These are phyloP conservation scores for Pterostichus niger DNA, from an alignment of 2,888 invertebrate species.

Conservation along the genomic window DNA sequence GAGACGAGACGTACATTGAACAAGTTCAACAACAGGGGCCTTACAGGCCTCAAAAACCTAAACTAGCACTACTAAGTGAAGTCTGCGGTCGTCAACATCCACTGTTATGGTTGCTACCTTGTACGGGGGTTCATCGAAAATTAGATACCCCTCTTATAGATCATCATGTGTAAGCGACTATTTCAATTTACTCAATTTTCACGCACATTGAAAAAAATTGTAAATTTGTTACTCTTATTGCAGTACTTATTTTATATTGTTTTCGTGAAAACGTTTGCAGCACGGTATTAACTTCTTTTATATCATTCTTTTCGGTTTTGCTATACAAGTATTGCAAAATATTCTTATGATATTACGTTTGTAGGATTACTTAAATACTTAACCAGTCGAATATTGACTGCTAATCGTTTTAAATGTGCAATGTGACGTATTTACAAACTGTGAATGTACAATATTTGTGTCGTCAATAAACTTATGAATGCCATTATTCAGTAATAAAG, in stretches of 20 bases:
- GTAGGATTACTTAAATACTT: constrained; percentile 18
- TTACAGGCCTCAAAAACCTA: constrained; percentile 82
- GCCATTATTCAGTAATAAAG: neutral
- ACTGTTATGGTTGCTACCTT: constrained; percentile 86
- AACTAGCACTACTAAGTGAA: constrained; percentile 84
- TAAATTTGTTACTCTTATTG: constrained; percentile 33
- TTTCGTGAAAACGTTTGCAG: constrained; percentile 18
- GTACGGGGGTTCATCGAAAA: constrained; percentile 78
- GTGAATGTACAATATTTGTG: constrained; percentile 8
- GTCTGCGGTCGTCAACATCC: constrained; percentile 89
- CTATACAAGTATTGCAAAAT: neutral
- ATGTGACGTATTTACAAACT: constrained; percentile 29
- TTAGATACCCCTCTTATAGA: constrained; percentile 75
- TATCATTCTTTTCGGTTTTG: constrained; percentile 1
- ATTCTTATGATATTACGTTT: neutral
- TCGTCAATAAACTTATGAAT: constrained; percentile 7
- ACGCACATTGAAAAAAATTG: constrained; percentile 42
- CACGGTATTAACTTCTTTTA: neutral
- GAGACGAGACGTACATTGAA: constrained; percentile 92
- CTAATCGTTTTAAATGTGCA: constrained; percentile 1
- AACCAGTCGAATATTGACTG: too few species aligned
- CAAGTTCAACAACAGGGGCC: constrained; percentile 85
- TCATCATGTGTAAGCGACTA: constrained; percentile 74
- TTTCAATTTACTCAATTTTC: constrained; percentile 34
- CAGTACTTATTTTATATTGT: constrained; percentile 34